These are phyloP conservation scores for Chouioia cunea DNA, from an alignment of 2,888 invertebrate species.

Conservation along the genomic window DNA sequence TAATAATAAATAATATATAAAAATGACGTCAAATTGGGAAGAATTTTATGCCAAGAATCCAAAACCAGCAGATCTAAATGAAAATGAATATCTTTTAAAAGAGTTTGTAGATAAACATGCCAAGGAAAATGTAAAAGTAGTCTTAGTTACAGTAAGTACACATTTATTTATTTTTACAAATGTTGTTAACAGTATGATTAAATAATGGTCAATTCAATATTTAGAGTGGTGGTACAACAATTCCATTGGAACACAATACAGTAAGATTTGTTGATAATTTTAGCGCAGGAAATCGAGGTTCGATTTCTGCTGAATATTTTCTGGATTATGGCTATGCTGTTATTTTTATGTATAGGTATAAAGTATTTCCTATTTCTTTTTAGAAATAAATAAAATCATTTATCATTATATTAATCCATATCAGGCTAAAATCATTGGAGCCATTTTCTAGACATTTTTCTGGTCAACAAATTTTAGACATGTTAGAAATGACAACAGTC, in stretches of 20 bases:
- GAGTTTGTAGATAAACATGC: slow-evolving; percentile 82
- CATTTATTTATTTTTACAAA: not conserved
- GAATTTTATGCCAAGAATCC: slow-evolving; percentile 86
- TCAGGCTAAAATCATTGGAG: slow-evolving; percentile 85
- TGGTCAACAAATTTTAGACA: slow-evolving; percentile 83
- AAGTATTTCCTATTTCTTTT: slow-evolving; percentile 27
- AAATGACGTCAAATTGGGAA: slow-evolving; percentile 78
- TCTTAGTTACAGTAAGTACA: slow-evolving; percentile 81
- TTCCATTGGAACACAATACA: slow-evolving; percentile 96
- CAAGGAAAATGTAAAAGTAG: slow-evolving; percentile 78
- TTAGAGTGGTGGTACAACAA: slow-evolving; percentile 96
- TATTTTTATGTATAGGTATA: slow-evolving; percentile 86
- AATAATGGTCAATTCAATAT: slow-evolving; percentile 35
- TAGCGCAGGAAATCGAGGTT: slow-evolving; percentile 95
- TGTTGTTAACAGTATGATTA: slow-evolving; percentile 32
- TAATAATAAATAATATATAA: slow-evolving; percentile 11
- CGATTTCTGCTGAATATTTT: slow-evolving; percentile 96
- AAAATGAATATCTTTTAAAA: slow-evolving; percentile 78
- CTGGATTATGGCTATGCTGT: slow-evolving; percentile 89
- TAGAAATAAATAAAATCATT: no score
- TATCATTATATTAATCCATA: slow-evolving; percentile 7
- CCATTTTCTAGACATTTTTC: slow-evolving; percentile 92
- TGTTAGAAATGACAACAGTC: slow-evolving; percentile 78
- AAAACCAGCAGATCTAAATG: slow-evolving; percentile 83
- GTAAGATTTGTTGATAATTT: slow-evolving; percentile 99